A percentile compares a stretch with the other conserved stretches of the same genome.
These are phyloP conservation scores for Rallus crepitans DNA, from an alignment of 2,797 vertebrate species.

Conservation along the genomic window DNA sequence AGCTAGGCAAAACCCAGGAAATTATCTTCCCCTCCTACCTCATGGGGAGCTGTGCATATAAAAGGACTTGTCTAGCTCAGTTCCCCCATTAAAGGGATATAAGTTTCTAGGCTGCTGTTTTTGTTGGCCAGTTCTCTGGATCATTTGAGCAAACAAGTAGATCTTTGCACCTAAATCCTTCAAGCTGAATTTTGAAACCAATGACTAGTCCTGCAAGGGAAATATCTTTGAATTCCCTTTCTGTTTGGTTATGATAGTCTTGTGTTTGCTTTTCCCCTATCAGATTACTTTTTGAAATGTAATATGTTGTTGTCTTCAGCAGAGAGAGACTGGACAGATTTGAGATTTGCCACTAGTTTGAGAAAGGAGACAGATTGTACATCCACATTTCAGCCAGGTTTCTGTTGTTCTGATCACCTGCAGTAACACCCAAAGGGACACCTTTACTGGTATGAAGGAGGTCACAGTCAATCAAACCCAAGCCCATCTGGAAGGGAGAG, in stretches of 20 bases:
- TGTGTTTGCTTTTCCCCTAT: background rate
- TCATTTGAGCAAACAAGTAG: background rate
- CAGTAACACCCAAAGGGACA: background rate
- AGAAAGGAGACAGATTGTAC: background rate
- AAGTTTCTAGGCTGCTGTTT: background rate
- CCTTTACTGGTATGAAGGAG: background rate
- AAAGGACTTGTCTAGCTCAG: fast-evolving
- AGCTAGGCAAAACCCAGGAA: background rate
- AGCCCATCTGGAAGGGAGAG: background rate
- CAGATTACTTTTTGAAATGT: background rate
- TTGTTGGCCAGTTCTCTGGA: background rate
- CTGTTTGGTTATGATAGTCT: background rate
- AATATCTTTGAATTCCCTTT: background rate
- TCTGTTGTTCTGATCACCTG: background rate
- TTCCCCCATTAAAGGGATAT: background rate
- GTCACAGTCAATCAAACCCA: background rate
- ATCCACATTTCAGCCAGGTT: background rate
- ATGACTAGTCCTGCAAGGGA: background rate
- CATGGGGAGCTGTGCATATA: background rate
- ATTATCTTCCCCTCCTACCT: background rate
- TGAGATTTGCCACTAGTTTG: background rate
- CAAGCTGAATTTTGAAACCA: background rate
- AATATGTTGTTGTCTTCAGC: background rate
- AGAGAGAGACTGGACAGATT: background rate
- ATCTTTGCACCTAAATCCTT: background rate